These are phyloP conservation scores for Melanaphis sacchari DNA, from an alignment of 1,140 invertebrate species.

Conservation along the genomic window DNA sequence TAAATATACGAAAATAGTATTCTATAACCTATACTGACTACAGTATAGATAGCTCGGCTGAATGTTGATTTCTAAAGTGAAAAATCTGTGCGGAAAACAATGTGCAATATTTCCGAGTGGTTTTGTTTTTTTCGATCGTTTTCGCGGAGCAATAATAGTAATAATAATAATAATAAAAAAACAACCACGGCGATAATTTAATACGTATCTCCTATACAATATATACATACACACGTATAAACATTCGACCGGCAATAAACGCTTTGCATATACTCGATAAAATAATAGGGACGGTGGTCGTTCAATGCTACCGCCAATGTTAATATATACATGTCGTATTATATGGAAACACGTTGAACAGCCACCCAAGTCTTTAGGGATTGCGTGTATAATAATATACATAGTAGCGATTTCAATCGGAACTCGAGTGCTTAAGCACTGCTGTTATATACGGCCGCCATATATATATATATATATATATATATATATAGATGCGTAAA, in stretches of 20 bases:
- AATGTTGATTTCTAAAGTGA: too few relatives aligned
- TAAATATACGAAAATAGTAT: too few relatives aligned
- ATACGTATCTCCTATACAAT: background rate
- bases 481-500: background rate
- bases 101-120: too few relatives aligned
- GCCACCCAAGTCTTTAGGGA: background rate
- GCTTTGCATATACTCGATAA: slow-evolving; percentile 6
- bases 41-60: too few relatives aligned
- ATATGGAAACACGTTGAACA: background rate
- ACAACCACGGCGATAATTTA: background rate
- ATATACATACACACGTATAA: too few relatives aligned
- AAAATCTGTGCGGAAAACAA: too few relatives aligned
- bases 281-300: background rate
- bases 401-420: slow-evolving; percentile 40
- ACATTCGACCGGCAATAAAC: background rate
- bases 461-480: too few relatives aligned
- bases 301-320: background rate
- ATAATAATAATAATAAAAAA: background rate
- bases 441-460: background rate
- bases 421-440: slow-evolving; percentile 8
- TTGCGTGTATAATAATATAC: slow-evolving; percentile 2
- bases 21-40: too few relatives aligned
- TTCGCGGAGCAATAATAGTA: background rate
- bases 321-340: slow-evolving; percentile 8
- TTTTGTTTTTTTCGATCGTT: background rate